Base-by-base conservation (phyloP, 2,113 vertebrate species). In the Pogona vitticeps region DNA sequence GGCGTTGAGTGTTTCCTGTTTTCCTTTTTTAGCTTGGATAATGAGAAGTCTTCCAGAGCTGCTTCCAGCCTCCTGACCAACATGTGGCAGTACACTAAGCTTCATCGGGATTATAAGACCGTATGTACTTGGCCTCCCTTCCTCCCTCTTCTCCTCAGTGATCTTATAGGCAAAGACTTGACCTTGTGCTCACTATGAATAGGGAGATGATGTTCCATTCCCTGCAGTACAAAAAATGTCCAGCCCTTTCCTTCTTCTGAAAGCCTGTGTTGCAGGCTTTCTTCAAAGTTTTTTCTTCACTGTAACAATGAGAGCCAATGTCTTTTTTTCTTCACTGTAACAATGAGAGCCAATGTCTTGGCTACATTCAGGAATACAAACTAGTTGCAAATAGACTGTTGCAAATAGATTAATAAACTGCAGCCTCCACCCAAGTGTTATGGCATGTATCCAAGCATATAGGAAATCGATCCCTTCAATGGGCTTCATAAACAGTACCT, bases 1-100 rank as follows among this genome's bases (percentile, higher is more conserved):
- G 46, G 46, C 5, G 46, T 52, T 67, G 10, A 33, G 52, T 88
- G 0, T 15, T 46, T 0, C 86, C 36, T 89, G 5, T 36, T 56
- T 82, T 86, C 88, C 87, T 71, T 76, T 67, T 90, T n/a, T 82
- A 99, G 98, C 83, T 17, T 96, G 0, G 96, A 92, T n/a, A 97
- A 93, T 0, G 89, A 95, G 76, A 98, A 97, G 94, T 96, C 97
- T 63, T 95, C 97, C 83, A 95, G 96, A 73, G 98, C 98, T 0
- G 98, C 98, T 0, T 91, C 96, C 80, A 99, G 98, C 76, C 98
- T 99, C 72, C 93, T 99, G 89, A 94, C 92, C 93, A 99, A 99
- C 94, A 98, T 99, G 97, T 99, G 97, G 97, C 97, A 98, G 80
- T 99, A 99, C 96, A 98, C 90, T 95, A 98, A 98, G 93, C 96